These are phyloP conservation scores for Imbricaverruca yamaguchii DNA, from an alignment of 2,888 invertebrate genomes.

Conservation along the genomic window DNA sequence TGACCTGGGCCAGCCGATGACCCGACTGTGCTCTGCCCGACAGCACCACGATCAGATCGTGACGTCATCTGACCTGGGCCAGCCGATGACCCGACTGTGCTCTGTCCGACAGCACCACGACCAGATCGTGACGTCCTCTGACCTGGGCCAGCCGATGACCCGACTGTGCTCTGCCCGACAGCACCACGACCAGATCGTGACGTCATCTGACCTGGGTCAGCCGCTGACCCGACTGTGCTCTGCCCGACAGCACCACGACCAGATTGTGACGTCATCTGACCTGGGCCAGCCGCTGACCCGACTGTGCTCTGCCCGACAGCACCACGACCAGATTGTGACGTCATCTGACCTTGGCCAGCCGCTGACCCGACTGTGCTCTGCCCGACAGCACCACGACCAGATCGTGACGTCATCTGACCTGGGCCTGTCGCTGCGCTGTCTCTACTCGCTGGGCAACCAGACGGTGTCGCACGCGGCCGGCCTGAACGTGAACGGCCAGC, in stretches of 20 bases:
- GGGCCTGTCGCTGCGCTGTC: conserved; percentile 44
- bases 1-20: conserved; percentile 40
- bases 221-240: conserved; percentile 36
- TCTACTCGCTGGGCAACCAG: conserved; percentile 44
- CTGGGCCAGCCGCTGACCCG: conserved; percentile 42
- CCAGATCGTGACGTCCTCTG: conserved; percentile 44
- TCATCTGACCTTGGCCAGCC: conserved; percentile 41
- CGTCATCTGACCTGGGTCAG: conserved; percentile 45
- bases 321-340: conserved; percentile 44
- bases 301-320: conserved; percentile 34
- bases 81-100: too few species aligned
- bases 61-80: conserved; percentile 45
- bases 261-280: conserved; percentile 45
- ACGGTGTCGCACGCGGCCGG: conserved; percentile 43
- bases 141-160: conserved; percentile 39
- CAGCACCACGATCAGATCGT: conserved; percentile 44
- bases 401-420: conserved; percentile 45
- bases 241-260: conserved; percentile 41
- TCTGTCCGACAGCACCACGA: conserved; percentile 40
- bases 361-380: too few species aligned
- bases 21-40: background rate
- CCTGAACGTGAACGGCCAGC: conserved; percentile 40
- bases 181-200: conserved; percentile 44
- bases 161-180: conserved; percentile 30
- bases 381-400: conserved; percentile 42